These are phyloP conservation scores for Pluvialis apricaria DNA, from an alignment of 2,113 vertebrate genomes.

Conservation along the genomic window DNA sequence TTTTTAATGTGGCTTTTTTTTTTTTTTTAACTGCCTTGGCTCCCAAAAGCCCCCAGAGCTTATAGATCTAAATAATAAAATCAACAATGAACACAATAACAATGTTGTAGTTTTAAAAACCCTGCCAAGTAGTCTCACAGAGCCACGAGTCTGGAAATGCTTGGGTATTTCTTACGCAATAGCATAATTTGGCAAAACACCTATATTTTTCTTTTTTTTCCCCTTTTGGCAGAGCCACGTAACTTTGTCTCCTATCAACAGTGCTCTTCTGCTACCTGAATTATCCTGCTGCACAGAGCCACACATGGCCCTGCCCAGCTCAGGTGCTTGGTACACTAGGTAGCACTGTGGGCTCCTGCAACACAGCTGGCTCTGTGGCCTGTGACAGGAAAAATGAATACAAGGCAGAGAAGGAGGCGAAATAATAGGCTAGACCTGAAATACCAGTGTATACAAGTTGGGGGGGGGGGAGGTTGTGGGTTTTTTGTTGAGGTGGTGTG, in stretches of 20 bases:
- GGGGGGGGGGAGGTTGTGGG: not conserved
- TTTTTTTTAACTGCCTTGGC: not conserved
- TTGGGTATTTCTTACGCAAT: not conserved
- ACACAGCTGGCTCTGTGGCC: not conserved
- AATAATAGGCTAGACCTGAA: not conserved
- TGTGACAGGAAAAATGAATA: not conserved
- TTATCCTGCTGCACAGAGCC: not conserved
- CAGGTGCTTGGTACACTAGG: not conserved
- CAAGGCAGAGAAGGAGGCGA: not conserved
- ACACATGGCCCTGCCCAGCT: rapidly evolving
- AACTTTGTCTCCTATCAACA: not conserved
- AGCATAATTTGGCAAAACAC: conserved; percentile 4
- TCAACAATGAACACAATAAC: not conserved
- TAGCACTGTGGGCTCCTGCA: not conserved
- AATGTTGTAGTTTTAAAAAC: not conserved
- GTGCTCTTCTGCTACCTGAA: not conserved
- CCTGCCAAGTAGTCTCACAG: not conserved
- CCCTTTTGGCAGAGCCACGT: not conserved
- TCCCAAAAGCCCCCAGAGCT: not conserved
- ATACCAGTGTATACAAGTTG: rapidly evolving
- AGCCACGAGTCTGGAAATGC: not conserved
- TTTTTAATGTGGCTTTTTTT: not conserved
- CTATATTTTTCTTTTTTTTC: not conserved
- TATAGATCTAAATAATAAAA: not conserved
- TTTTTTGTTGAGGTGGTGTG: rapidly evolving